Conservation (phyloP, 2,113 vertebrate species). For the Nesogale talazaci region DNA sequence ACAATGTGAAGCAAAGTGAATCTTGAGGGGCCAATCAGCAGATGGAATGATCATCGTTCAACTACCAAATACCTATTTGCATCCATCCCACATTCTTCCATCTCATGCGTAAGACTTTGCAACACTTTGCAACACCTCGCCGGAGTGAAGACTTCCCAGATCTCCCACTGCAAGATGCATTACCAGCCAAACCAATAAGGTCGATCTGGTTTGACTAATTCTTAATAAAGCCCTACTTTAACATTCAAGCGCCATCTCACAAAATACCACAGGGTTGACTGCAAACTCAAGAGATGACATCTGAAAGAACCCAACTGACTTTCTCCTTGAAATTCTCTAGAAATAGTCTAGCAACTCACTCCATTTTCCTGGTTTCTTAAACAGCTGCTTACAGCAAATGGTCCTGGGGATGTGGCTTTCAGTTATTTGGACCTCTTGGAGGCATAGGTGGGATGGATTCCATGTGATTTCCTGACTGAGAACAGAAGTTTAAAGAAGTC, state of each 20-base stretch:
- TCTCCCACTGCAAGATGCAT: not conserved
- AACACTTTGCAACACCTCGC: not conserved
- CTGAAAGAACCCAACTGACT: not conserved
- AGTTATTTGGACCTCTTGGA: not conserved
- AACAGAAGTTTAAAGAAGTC: not conserved
- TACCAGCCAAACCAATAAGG: not conserved
- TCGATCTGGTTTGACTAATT: not conserved
- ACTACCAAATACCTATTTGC: not conserved
- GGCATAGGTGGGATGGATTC: not conserved
- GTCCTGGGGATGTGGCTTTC: too few relatives aligned
- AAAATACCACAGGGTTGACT: not conserved
- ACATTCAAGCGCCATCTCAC: not conserved
- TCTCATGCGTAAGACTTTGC: not conserved
- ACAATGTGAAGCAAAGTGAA: not conserved
- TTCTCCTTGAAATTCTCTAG: not conserved
- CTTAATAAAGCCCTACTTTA: not conserved
- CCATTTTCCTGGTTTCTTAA: not conserved
- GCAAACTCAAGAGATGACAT: not conserved
- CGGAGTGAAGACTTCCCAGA: not conserved
- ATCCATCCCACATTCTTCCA: not conserved
- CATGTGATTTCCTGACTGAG: not conserved
- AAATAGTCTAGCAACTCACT: slow-evolving; percentile 22
- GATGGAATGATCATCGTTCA: not conserved
- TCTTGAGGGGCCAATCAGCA: not conserved
- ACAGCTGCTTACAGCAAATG: not conserved